phyloP scores from a whole-genome alignment of 2,113 vertebrate genomes.

The Dasyprocta punctata region DNA sequence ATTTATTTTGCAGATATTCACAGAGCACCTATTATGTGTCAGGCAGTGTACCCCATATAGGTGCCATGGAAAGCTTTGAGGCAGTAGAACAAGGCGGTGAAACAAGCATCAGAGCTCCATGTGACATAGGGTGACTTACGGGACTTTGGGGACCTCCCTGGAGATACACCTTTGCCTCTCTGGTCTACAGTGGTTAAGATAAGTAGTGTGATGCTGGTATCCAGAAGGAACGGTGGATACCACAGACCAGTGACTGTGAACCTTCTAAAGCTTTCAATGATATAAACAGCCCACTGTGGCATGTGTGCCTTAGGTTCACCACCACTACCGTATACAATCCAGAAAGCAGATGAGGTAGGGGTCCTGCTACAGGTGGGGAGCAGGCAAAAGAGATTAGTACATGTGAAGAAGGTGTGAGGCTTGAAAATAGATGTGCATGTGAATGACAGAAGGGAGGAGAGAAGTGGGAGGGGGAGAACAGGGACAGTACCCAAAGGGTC shows the following conservation, averaged over 20 bases:
- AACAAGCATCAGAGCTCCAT: neutral
- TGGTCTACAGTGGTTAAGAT: neutral
- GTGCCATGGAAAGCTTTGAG: neutral
- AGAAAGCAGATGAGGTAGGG: neutral
- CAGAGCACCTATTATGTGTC: neutral
- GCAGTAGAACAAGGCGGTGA: neutral
- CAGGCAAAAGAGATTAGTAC: neutral
- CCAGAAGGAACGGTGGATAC: neutral
- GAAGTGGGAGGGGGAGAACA: neutral
- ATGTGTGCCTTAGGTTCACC: neutral
- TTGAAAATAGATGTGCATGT: neutral
- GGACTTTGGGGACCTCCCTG: neutral
- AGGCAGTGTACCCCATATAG: too few relatives aligned
- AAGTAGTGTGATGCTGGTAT: neutral
- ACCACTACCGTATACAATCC: neutral
- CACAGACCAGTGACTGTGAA: neutral
- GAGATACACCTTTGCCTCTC: neutral
- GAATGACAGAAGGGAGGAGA: too few relatives aligned
- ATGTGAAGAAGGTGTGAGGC: neutral
- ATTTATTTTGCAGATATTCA: neutral
- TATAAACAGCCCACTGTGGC: neutral
- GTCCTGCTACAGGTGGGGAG: neutral
- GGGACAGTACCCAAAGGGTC: neutral
- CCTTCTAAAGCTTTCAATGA: neutral
- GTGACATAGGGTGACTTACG: fast-evolving